Evolutionary conservation across 1,140 invertebrate genomes (phyloP), one percentile per base, ranked within the genome.

Genomic region (Heliconius eleuchia): DNA sequence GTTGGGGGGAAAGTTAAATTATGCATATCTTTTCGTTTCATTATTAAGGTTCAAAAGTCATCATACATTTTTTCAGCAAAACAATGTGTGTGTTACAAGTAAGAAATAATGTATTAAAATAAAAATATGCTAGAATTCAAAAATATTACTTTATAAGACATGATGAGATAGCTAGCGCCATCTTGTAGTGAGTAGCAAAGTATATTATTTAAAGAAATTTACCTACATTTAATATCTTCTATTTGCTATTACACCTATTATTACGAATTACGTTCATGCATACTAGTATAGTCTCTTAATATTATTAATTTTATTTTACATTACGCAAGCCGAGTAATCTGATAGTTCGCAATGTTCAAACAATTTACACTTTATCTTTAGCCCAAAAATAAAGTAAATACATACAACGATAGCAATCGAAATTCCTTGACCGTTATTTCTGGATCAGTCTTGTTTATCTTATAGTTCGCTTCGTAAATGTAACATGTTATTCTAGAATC

Each of bases 351-450:
- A 60, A 75, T 75, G 30, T 60, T 75, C 34, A 75, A 66, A 66
- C 11, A 66, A 75, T 60, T 76, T 70, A 50, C 57, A n/a, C 60
- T 70, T 76, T 66, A 76, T 66, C 55, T 76, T 70, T 71, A 70
- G 37, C 60, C 66, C 75, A 74, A 74, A 71, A 73, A 74, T 42
- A 66, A 74, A 81, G 60, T 77, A 78, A 77, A 79, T 79, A 76
- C 71, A 79, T 46, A 73, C 74, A 74, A 42, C 55, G 73, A 55
- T 57, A 78, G 83, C 84, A 89, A 86, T 89, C 72, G 76, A 88
- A 87, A 90, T 91, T 88, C 86, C 87, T 87, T 87, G 85, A 87
- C 74, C 84, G 88, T 87, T 92, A 92, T 92, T 92, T 91, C 84
- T 89, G 86, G 87, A 87, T 66, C 79, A 82, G 27, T 66, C 27